These are phyloP conservation scores for Asobara japonica DNA, from an alignment of 1,140 invertebrate genomes.

Conservation along the genomic window DNA sequence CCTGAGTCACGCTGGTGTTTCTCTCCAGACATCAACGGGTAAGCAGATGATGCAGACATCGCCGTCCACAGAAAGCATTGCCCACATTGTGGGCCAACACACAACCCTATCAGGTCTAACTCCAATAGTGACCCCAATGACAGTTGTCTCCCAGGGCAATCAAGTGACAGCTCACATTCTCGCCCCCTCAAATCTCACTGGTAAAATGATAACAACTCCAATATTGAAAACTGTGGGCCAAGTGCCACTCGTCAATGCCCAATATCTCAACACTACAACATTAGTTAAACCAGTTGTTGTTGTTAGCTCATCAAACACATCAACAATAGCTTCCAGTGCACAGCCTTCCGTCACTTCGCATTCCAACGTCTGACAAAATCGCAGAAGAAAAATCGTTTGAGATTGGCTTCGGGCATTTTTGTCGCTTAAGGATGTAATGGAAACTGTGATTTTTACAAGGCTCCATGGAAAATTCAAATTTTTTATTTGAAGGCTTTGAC, in stretches of 20 bases:
- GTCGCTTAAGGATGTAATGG: no score
- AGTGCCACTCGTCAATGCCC: constrained; percentile 64
- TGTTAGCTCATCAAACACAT: constrained; percentile 51
- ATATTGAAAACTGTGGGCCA: constrained; percentile 63
- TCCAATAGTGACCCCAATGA: constrained; percentile 65
- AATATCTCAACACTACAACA: constrained; percentile 65
- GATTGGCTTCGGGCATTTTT: constrained; percentile 30
- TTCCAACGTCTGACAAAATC: constrained; percentile 62
- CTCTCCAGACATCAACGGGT: constrained; percentile 53
- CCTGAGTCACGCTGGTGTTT: constrained; percentile 61
- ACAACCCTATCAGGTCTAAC: constrained; percentile 60
- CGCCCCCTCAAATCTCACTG: constrained; percentile 59
- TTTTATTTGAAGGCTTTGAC: no score
- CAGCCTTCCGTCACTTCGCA: constrained; percentile 56
- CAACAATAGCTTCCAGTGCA: constrained; percentile 51
- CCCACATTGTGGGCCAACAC: constrained; percentile 62
- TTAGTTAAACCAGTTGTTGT: constrained; percentile 66
- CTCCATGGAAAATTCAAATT: no score
- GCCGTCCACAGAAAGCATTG: constrained; percentile 62
- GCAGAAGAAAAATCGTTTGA: constrained; percentile 51
- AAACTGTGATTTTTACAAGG: no score
- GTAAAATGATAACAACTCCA: constrained; percentile 64
- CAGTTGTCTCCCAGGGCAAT: constrained; percentile 65
- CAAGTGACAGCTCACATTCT: constrained; percentile 64
- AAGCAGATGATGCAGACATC: constrained; percentile 58